A percentile compares a stretch with the other conserved stretches of the same genome.
These are phyloP conservation scores for Triops cancriformis DNA, from an alignment of 1,140 invertebrate genomes.

Conservation along the genomic window DNA sequence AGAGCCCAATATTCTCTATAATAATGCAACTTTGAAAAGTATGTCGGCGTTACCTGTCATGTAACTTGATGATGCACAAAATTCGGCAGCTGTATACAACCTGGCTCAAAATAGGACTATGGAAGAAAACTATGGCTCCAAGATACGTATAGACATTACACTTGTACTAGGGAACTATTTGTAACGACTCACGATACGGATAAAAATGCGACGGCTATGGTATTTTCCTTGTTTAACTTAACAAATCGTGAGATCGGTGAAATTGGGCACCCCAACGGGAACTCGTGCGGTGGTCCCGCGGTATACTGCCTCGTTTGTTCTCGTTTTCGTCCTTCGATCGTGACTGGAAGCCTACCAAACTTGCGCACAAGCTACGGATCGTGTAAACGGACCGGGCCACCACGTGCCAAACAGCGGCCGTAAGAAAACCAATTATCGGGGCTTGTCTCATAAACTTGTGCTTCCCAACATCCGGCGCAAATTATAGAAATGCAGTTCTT, in stretches of 20 bases:
- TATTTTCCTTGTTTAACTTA: too few relatives aligned
- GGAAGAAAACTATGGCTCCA: background rate
- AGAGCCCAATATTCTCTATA: too few relatives aligned
- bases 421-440: background rate
- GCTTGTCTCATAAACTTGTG: too few relatives aligned
- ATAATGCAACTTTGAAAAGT: too few relatives aligned
- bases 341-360: background rate
- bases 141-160: background rate
- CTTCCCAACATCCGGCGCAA: too few relatives aligned
- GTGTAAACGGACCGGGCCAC: background rate
- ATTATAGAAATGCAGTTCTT: background rate
- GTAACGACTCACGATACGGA: background rate
- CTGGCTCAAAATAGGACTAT: background rate
- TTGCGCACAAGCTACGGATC: background rate
- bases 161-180: background rate
- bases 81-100: background rate
- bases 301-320: background rate
- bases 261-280: background rate
- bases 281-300: background rate
- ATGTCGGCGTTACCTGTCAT: too few relatives aligned
- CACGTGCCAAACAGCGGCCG: background rate
- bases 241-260: background rate
- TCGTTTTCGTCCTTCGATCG: background rate
- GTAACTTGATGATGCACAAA: background rate
- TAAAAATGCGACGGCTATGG: background rate